Evolutionary conservation across 2,797 vertebrate species (phyloP).

Genomic region (Pteronotus mesoamericanus): DNA sequence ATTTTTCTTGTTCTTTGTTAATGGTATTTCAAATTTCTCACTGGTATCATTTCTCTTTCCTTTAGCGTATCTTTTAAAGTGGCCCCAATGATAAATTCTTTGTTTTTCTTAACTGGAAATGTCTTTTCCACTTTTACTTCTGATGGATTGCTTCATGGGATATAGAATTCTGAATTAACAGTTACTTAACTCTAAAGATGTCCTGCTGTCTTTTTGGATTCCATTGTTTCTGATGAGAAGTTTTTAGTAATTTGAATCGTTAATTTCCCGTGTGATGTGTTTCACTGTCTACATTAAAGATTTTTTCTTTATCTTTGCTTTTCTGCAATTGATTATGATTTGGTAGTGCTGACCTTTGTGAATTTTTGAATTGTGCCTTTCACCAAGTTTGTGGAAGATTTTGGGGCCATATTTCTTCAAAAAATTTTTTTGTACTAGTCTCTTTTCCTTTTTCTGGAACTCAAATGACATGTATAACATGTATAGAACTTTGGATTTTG

Average conservation of each 20-base stretch:
- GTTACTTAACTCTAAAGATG: neutral
- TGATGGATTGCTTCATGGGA: neutral
- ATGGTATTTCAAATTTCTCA: neutral
- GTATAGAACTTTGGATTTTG: neutral
- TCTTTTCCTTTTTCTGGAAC: neutral
- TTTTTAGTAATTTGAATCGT: neutral
- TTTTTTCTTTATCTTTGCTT: neutral
- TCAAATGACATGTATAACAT: neutral
- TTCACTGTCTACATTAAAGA: neutral
- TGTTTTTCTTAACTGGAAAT: neutral
- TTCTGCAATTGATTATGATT: neutral
- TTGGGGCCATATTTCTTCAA: neutral
- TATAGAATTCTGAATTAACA: neutral
- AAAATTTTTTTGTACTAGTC: neutral
- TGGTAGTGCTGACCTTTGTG: neutral
- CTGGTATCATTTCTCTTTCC: neutral
- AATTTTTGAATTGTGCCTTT: neutral
- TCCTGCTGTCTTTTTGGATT: neutral
- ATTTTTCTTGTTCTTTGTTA: neutral
- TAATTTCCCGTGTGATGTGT: neutral
- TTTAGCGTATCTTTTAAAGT: neutral
- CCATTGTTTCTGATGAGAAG: neutral
- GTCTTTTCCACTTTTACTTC: neutral
- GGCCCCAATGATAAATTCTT: neutral
- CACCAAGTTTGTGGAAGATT: neutral